Percentiles rank a stretch among this genome's conserved stretches.
Evolutionary conservation across 2,888 invertebrate genomes (phyloP).

Genomic region (Argynnis bischoffii): DNA sequence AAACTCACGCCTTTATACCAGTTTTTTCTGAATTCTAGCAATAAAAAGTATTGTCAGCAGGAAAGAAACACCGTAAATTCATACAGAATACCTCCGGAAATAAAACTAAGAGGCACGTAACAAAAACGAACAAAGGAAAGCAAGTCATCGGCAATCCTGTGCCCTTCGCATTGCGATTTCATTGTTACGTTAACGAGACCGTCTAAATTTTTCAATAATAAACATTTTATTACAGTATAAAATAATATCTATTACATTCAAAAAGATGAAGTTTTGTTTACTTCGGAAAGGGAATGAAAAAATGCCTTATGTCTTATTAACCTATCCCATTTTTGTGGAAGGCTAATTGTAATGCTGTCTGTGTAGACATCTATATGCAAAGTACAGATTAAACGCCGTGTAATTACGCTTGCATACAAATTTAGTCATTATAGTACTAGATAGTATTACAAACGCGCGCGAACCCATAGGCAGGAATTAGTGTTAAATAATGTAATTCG

Average conservation of each 20-base stretch:
- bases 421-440: too few relatives aligned
- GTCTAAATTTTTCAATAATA: slow-evolving; percentile 17
- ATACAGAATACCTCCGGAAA: slow-evolving; percentile 1
- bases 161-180: slow-evolving; percentile 37
- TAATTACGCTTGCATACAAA: too few relatives aligned
- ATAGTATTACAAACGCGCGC: too few relatives aligned
- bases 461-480: too few relatives aligned
- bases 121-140: slow-evolving; percentile 54
- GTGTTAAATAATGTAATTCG: too few relatives aligned
- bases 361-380: slow-evolving; percentile 17
- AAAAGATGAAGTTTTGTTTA: too few relatives aligned
- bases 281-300: too few relatives aligned
- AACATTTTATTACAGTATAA: neutral
- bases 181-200: slow-evolving; percentile 44
- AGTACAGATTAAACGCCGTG: too few relatives aligned
- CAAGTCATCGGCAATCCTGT: slow-evolving; percentile 49
- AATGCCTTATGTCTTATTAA: too few relatives aligned
- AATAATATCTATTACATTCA: too few relatives aligned
- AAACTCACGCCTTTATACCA: too few relatives aligned
- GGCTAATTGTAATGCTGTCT: neutral
- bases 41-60: neutral
- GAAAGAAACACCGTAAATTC: neutral
- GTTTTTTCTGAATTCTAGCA: neutral
- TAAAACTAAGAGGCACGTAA: slow-evolving; percentile 20
- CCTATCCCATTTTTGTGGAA: too few relatives aligned